Evolutionary conservation across 2,888 invertebrate species (phyloP).

Genomic region (Criorhina ranunculi): DNA sequence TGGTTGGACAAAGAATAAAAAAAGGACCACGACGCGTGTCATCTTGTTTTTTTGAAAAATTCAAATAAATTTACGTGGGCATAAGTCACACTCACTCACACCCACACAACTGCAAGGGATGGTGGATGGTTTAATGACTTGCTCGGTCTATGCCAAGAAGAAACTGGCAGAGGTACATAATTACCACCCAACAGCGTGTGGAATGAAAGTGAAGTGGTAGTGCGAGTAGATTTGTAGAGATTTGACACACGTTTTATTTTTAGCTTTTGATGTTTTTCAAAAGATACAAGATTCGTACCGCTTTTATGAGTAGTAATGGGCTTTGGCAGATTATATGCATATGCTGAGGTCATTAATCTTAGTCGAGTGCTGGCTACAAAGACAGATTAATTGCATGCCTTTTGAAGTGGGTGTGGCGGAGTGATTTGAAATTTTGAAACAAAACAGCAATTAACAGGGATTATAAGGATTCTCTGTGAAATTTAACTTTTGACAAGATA

Average conservation of each 20-base stretch:
- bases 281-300: constrained; percentile 15
- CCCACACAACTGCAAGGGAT: constrained; percentile 15
- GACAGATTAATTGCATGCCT: constrained; percentile 15
- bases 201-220: constrained; percentile 22
- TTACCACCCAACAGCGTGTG: constrained; percentile 23
- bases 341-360: constrained; percentile 38
- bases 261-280: constrained; percentile 52
- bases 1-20: not conserved
- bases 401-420: constrained; percentile 14
- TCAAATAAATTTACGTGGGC: constrained; percentile 28
- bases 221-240: constrained; percentile 43
- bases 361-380: constrained; percentile 22
- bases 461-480: too few species aligned
- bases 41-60: constrained; percentile 2
- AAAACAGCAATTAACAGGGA: too few species aligned
- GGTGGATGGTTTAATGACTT: constrained; percentile 61
- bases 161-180: constrained; percentile 20
- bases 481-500: not conserved
- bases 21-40: constrained; percentile 27
- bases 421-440: not conserved
- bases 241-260: constrained; percentile 55
- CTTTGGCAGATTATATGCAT: constrained; percentile 1
- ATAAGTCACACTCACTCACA: constrained; percentile 23
- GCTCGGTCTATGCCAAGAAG: constrained; percentile 59
- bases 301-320: constrained; percentile 1